These are phyloP conservation scores for Eucriotettix oculatus DNA, from an alignment of 2,888 invertebrate genomes.

Conservation along the genomic window DNA sequence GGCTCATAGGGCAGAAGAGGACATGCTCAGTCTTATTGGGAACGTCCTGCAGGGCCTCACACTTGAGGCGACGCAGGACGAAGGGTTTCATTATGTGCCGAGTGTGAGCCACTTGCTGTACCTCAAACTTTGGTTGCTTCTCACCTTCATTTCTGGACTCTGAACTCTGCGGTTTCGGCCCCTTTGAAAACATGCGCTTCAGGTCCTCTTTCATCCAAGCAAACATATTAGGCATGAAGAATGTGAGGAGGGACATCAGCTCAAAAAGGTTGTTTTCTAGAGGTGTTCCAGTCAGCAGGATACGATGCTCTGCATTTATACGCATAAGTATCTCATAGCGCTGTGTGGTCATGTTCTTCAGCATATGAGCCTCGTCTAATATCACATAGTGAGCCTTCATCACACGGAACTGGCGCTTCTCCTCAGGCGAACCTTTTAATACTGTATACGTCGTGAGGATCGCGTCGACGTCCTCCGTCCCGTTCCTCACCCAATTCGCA, in stretches of 20 bases:
- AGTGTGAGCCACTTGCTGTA: slow-evolving; percentile 78
- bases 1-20: slow-evolving; percentile 48
- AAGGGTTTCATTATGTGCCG: slow-evolving; percentile 95
- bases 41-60: slow-evolving; percentile 69
- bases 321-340: slow-evolving; percentile 76
- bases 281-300: slow-evolving; percentile 88
- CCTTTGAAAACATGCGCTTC: slow-evolving; percentile 73
- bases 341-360: slow-evolving; percentile 91
- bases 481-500: slow-evolving; percentile 53
- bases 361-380: slow-evolving; percentile 95
- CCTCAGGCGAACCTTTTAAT: slow-evolving; percentile 73
- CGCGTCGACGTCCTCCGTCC: slow-evolving; percentile 59
- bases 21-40: slow-evolving; percentile 66
- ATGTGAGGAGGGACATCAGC: slow-evolving; percentile 85
- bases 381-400: slow-evolving; percentile 74
- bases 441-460: slow-evolving; percentile 77
- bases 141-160: background rate
- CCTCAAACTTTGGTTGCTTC: slow-evolving; percentile 57
- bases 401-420: slow-evolving; percentile 79
- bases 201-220: slow-evolving; percentile 72
- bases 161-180: slow-evolving; percentile 15
- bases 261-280: slow-evolving; percentile 91
- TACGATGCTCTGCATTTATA: slow-evolving; percentile 68
- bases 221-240: slow-evolving; percentile 93
- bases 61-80: slow-evolving; percentile 71